Conservation (phyloP, 2,888 invertebrate genomes). For the Drosophila lacicola region DNA sequence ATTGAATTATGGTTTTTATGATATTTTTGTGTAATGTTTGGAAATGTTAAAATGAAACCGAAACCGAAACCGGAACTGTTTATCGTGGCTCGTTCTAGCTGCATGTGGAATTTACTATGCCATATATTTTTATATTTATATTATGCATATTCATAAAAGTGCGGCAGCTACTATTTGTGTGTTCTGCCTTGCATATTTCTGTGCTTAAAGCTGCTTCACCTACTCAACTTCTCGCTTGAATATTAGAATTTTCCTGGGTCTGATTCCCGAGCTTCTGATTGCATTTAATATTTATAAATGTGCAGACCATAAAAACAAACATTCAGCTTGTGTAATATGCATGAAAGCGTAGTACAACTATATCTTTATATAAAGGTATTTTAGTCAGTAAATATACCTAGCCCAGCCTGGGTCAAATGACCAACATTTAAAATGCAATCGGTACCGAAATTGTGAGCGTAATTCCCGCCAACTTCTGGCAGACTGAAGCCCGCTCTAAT, state of each 20-base stretch:
- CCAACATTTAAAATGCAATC: no score
- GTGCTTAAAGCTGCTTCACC: background rate
- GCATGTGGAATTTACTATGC: no score
- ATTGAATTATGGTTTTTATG: constrained; percentile 48
- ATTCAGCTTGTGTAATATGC: background rate
- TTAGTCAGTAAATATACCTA: background rate
- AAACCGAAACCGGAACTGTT: constrained; percentile 12
- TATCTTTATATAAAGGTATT: background rate
- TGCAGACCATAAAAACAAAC: constrained; percentile 1
- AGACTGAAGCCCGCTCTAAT: no score
- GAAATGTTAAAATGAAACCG: constrained; percentile 3
- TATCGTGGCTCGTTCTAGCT: no score
- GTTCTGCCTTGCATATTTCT: background rate
- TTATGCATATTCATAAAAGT: no score
- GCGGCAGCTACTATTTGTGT: no score
- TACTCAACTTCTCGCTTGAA: background rate
- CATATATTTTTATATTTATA: no score
- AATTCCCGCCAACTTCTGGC: no score
- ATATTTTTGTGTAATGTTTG: constrained; percentile 8
- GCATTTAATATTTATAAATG: constrained; percentile 23
- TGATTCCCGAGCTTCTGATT: background rate
- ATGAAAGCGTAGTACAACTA: background rate
- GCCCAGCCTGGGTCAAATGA: background rate
- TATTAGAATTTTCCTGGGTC: background rate
- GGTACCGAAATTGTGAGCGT: no score